Base-by-base conservation (phyloP, 1,140 invertebrate genomes). In the Diprion similis region DNA sequence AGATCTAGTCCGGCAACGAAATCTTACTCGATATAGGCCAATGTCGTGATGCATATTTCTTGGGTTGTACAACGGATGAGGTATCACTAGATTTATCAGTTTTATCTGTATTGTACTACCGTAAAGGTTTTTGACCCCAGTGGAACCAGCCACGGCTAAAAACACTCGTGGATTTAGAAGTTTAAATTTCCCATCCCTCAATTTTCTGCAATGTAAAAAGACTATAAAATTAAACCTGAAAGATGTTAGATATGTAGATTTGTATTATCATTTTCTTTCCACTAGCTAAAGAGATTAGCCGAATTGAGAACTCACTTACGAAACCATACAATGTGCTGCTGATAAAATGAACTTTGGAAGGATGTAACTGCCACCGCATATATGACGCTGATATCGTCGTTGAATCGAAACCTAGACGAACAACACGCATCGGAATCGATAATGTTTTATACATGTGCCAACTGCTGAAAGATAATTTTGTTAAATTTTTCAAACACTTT, bases 11-110 rank as follows among this genome's bases (percentile, higher is more conserved):
- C 24, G 24, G 1, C 24, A 37, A 37, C 24, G 15, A n/a, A 65
- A 78, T 71, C 37, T 70, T 78, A 86, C 85, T 81, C 80, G 81
- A 78, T 81, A 80, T 51, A 85, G 78, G 76, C 83, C 85, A 76
- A 86, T 84, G 71, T 86, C 85, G 74, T 85, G 74, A 74, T 66
- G 76, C 83, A 85, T 81, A 66, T 74, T 76, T 19, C 68, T 69
- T 71, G 77, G 79, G 48, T 71, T 80, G 76, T 83, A 86, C 66
- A 73, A 76, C 18, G 74, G 76, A 77, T 86, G 85, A 37, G 85
- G 84, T 15, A 85, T 66, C 46, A 82, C 71, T 71, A 66, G 75
- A 70, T 85, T 81, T 69, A 83, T 45, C 47, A 80, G 72, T 75
- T 79, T 77, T 59, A 82, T 77, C 71, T 85, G 85, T 37, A 77